Base-by-base conservation (phyloP, 2,888 invertebrate species). In the Agrotis segetum region DNA sequence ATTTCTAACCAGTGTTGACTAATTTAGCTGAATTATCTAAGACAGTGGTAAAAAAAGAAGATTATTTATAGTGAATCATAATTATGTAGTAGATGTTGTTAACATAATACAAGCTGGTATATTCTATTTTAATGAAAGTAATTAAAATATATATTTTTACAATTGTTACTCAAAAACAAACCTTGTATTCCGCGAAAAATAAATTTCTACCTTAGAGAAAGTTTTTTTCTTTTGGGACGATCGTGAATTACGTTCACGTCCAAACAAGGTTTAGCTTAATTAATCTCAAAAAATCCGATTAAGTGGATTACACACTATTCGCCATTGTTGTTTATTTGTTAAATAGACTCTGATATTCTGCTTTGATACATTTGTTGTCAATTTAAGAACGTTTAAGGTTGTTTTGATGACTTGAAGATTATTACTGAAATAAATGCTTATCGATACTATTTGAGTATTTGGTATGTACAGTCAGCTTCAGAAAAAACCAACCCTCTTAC, bases 201-300 rank as follows among this genome's bases (percentile, higher is more conserved):
- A 81, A 74, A 79, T 77, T 47, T 73, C 44, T 44, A 82, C 75
- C 74, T 76, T 79, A 77, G 60, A 72, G 61, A 81, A 88, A 87
- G 74, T 88, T 85, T 40, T 76, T 60, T 82, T 87, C 87, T 73
- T 86, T 67, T 56, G 79, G 74, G 88, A 85, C 62, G 67, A 81
- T 82, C 86, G 88, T 87, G 91, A 91, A 92, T 91, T 89, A 90
- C 85, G 81, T 77, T 83, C 79, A 83, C 84, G 86, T 87, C 87
- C 87, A 88, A 90, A 90, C 87, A 87, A 73, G 84, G 77, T 85
- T 88, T 86, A 89, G 88, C 87, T 87, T 92, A 90, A 92, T 92
- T 92, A 91, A 92, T 92, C 89, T 90, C 79, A 89, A 91, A 89
- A 89, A 91, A 89, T 85, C 79, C 79, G 60, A 74, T 70, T 56